phyloP scores from a whole-genome alignment of 1,140 invertebrate genomes.

The Bombus breviceps region DNA sequence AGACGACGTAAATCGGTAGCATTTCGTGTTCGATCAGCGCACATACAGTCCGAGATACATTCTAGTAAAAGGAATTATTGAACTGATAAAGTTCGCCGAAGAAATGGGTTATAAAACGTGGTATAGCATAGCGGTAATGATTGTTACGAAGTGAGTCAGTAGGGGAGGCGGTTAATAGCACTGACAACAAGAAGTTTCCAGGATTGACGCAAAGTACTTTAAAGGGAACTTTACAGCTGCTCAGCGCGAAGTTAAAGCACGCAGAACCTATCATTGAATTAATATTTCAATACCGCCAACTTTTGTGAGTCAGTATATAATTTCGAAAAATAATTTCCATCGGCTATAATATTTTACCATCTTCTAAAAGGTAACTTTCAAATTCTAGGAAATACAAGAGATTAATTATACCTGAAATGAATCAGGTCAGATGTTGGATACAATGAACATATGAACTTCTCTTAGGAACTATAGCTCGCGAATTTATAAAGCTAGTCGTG shows the following conservation, averaged over 20 bases:
- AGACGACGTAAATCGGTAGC: not conserved
- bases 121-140: conserved; percentile 13
- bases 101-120: conserved; percentile 8
- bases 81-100: conserved; percentile 19
- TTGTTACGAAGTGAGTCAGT: conserved; percentile 1
- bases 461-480: no score
- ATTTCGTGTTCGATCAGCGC: not conserved
- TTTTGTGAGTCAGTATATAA: not conserved
- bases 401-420: not conserved
- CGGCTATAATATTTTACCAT: no score
- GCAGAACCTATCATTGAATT: not conserved
- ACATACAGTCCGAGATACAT: not conserved
- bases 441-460: not conserved
- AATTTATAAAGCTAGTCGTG: not conserved
- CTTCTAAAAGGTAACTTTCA: no score
- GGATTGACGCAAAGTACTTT: not conserved
- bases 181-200: conserved; percentile 18
- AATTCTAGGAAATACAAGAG: not conserved
- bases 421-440: not conserved
- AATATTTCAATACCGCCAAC: not conserved
- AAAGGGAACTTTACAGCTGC: conserved; percentile 18
- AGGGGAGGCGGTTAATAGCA: conserved; percentile 21
- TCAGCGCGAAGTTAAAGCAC: not conserved
- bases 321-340: not conserved
- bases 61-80: conserved; percentile 26